These are phyloP conservation scores for Blennius ocellaris DNA, from an alignment of 2,113 vertebrate genomes.

Conservation along the genomic window DNA sequence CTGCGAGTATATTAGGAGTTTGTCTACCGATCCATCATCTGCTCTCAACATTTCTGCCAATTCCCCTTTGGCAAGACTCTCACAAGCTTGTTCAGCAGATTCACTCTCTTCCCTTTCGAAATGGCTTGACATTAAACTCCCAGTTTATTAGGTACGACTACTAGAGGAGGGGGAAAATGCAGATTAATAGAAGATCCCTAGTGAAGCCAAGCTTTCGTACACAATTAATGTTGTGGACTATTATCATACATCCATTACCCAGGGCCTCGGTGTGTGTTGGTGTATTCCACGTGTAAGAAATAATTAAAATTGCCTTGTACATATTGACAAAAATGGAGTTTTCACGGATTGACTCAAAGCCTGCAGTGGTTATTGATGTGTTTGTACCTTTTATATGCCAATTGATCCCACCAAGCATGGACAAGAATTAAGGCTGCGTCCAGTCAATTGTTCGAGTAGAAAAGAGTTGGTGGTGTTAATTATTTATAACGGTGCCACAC, in stretches of 20 bases:
- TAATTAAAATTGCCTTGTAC: constrained; percentile 13
- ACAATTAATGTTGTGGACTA: background rate
- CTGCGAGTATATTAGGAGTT: background rate
- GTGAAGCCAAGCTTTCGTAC: background rate
- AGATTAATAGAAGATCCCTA: background rate
- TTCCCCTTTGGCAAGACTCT: background rate
- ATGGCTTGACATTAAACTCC: background rate
- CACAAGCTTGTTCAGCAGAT: background rate
- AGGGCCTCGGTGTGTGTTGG: too few species aligned
- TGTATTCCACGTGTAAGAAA: background rate
- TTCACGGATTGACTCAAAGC: constrained; percentile 3
- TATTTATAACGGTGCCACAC: constrained; percentile 22
- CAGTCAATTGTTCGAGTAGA: constrained; percentile 56
- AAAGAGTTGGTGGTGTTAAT: constrained; percentile 37
- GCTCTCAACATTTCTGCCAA: background rate
- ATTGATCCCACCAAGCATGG: constrained; percentile 40
- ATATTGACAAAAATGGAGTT: constrained; percentile 32
- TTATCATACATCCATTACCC: too few species aligned
- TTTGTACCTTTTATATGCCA: constrained; percentile 37
- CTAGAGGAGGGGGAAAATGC: background rate
- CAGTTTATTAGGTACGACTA: background rate
- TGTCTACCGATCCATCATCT: background rate
- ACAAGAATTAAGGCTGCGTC: constrained; percentile 45
- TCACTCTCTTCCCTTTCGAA: background rate
- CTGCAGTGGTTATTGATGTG: constrained; percentile 51